phyloP scores from a whole-genome alignment of 2,113 vertebrate genomes.

The Archilochus colubris region DNA sequence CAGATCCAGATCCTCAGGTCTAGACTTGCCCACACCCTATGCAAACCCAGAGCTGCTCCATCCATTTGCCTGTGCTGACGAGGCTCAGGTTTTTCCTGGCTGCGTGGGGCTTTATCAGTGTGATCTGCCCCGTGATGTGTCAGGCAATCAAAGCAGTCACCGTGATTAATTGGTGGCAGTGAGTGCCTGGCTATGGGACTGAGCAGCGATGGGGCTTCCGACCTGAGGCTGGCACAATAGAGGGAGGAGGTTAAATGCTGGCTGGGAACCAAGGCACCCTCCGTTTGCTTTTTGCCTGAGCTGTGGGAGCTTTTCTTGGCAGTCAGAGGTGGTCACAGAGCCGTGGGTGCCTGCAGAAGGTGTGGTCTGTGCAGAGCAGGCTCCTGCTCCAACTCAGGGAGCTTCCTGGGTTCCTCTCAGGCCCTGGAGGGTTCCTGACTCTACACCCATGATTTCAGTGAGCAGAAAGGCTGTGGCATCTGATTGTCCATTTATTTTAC shows the following conservation, averaged over 20 bases:
- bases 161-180: background rate
- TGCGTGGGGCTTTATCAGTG: background rate
- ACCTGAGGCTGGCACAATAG: rapidly evolving
- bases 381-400: background rate
- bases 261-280: background rate
- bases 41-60: background rate
- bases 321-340: rapidly evolving
- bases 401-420: background rate
- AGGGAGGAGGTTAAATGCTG: background rate
- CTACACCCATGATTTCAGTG: rapidly evolving
- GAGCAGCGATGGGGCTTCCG: background rate
- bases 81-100: background rate
- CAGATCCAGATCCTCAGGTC: slow-evolving; percentile 27
- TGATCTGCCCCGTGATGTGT: background rate
- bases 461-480: background rate
- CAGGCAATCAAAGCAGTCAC: background rate
- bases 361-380: background rate
- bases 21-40: background rate
- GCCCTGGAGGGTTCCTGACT: background rate
- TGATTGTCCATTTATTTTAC: rapidly evolving
- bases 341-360: background rate
- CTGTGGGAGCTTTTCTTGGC: background rate
- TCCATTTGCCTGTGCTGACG: background rate
- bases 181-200: background rate
- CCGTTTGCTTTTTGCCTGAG: rapidly evolving